Conservation (phyloP, 2,797 vertebrate genomes). For the Poeciliopsis paucimaculata region DNA sequence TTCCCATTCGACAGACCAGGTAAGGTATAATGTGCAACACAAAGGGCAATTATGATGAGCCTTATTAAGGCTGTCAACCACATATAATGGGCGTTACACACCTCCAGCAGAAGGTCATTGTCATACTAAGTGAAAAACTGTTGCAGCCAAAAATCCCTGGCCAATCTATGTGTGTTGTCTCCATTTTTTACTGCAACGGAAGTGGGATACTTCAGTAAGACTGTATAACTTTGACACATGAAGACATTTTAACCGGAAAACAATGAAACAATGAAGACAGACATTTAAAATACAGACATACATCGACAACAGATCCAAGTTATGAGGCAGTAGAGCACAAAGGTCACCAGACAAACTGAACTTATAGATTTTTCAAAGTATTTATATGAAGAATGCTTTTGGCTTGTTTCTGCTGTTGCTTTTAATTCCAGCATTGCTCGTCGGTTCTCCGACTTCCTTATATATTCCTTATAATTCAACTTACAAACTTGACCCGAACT, state of each 20-base stretch:
- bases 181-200: slow-evolving; percentile 36
- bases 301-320: not conserved
- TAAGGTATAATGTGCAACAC: slow-evolving; percentile 57
- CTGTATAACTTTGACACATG: slow-evolving; percentile 23
- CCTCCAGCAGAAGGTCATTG: not conserved
- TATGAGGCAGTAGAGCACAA: not conserved
- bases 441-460: not conserved
- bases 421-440: not conserved
- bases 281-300: not conserved
- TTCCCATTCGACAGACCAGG: slow-evolving; percentile 92
- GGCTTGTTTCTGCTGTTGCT: not conserved
- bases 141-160: slow-evolving; percentile 39
- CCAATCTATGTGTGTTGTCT: slow-evolving; percentile 42
- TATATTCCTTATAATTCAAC: not conserved
- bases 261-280: slow-evolving; percentile 7
- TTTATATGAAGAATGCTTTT: not conserved
- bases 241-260: slow-evolving; percentile 7
- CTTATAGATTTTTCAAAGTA: not conserved
- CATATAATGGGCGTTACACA: not conserved
- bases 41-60: not conserved
- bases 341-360: not conserved
- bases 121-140: slow-evolving; percentile 41
- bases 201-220: slow-evolving; percentile 20
- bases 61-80: not conserved
- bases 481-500: not conserved